Evolutionary conservation across 2,113 vertebrate species (phyloP).

Genomic region (Nothoprocta pentlandii): DNA sequence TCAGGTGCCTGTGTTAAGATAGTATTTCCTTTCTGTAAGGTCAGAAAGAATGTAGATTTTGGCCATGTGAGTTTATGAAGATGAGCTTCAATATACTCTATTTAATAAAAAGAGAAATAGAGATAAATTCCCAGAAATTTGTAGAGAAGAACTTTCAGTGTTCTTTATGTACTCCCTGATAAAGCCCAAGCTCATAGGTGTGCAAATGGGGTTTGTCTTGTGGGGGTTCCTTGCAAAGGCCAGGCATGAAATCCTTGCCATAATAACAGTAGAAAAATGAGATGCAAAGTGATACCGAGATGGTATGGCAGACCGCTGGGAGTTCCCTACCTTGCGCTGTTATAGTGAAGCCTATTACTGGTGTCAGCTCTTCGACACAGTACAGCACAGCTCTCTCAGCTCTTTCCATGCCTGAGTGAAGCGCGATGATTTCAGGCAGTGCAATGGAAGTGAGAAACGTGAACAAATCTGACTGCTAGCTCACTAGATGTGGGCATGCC

Average conservation of each 20-base stretch:
- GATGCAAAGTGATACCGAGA: not conserved
- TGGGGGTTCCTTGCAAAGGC: not conserved
- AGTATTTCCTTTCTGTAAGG: not conserved
- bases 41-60: not conserved
- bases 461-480: conserved; percentile 30
- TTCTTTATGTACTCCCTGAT: not conserved
- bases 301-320: not conserved
- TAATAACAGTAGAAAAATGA: not conserved
- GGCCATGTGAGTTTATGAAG: not conserved
- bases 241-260: not conserved
- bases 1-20: not conserved
- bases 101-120: not conserved
- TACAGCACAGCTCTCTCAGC: not conserved
- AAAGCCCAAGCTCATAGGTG: not conserved
- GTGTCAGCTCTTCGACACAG: conserved; percentile 18
- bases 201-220: not conserved
- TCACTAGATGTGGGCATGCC: not conserved
- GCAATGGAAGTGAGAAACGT: conserved; percentile 3
- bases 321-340: not conserved
- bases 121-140: not conserved
- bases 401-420: conserved; percentile 20
- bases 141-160: not conserved
- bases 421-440: not conserved
- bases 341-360: not conserved
- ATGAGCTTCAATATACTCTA: not conserved